These are phyloP conservation scores for Micromys minutus DNA, from an alignment of 2,113 vertebrate species.

Conservation along the genomic window DNA sequence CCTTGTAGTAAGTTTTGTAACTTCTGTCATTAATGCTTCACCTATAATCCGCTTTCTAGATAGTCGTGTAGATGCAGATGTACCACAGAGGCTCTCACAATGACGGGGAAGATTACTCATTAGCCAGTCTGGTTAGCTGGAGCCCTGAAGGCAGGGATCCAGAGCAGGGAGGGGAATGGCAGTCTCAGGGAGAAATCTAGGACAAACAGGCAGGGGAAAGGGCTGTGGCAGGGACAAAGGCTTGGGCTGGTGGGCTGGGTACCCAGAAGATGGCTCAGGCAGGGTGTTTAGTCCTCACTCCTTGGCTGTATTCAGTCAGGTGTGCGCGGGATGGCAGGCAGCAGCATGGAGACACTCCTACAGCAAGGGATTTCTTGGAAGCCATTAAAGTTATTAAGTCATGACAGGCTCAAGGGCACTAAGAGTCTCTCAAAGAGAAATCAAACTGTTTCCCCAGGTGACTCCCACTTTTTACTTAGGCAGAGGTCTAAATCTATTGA, in stretches of 20 bases:
- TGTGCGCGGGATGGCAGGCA: neutral
- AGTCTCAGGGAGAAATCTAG: neutral
- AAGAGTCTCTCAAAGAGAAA: slow-evolving; percentile 71
- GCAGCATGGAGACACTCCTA: neutral
- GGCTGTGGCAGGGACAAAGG: too few species aligned
- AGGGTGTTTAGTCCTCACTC: neutral
- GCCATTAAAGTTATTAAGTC: slow-evolving; percentile 71
- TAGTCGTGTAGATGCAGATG: neutral
- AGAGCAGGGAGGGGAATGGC: neutral
- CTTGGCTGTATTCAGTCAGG: neutral
- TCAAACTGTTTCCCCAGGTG: slow-evolving; percentile 69
- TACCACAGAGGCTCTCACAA: neutral
- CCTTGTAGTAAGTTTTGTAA: neutral
- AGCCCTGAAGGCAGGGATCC: neutral
- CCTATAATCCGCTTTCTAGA: neutral
- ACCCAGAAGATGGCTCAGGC: neutral
- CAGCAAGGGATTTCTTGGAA: slow-evolving; percentile 52
- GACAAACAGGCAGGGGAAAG: neutral
- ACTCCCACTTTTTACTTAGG: slow-evolving; percentile 67
- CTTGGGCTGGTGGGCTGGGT: too few species aligned
- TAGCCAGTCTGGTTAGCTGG: neutral
- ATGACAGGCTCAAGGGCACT: slow-evolving; percentile 69
- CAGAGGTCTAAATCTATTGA: slow-evolving; percentile 67
- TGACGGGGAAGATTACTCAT: neutral
- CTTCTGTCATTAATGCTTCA: neutral